Base-by-base conservation (phyloP, 2,888 invertebrate species). In the Phaonia tiefii region DNA sequence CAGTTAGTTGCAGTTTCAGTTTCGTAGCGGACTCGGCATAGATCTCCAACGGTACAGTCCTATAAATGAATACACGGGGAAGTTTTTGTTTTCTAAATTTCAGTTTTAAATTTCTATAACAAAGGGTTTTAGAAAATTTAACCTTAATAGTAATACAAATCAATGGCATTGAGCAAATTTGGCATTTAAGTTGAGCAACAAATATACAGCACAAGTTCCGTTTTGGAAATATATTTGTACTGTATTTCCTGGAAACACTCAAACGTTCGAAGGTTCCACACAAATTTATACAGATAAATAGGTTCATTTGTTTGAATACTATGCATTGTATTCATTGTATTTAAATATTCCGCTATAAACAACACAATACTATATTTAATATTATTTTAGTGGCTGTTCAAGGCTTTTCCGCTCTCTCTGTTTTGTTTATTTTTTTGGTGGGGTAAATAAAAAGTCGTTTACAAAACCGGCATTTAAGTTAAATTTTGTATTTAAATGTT, bases 401-500 rank as follows among this genome's bases (percentile, higher is more conserved):
- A 75, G 67, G 69, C 22, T 69, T 20, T 67, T 60, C 15, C n/a
- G 17, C 42, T 15, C 4, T 8, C 3, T 31, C 8, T 31, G 31
- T 31, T 31, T 5, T 31, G 8, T 3, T 15, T 46, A 17, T 22
- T 10, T 51, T 51, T 51, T 51, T 51, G 15, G 3, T n/a, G n/a
- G n/a, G n/a, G n/a, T 17, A 49, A 20, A 49, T 25, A 56, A 56
- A 56, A 26, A 56, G n/a, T n/a, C 15, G 25, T 37, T 25, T 31
- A 3, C 46, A 73, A 31, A 60, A 46, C 11, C n/a, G 63, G 54
- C 54, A 66, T 77, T 77, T 74, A 60, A 67, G 71, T 75, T 81
- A 72, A 81, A 81, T 81, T 75, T 81, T 75, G 72, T 78, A 78
- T 71, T 72, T 63, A 81, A 78, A 78, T 71, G 67, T 67, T 77